Evolutionary conservation across 2,113 vertebrate species (phyloP).

Genomic region (Microtus ochrogaster): DNA sequence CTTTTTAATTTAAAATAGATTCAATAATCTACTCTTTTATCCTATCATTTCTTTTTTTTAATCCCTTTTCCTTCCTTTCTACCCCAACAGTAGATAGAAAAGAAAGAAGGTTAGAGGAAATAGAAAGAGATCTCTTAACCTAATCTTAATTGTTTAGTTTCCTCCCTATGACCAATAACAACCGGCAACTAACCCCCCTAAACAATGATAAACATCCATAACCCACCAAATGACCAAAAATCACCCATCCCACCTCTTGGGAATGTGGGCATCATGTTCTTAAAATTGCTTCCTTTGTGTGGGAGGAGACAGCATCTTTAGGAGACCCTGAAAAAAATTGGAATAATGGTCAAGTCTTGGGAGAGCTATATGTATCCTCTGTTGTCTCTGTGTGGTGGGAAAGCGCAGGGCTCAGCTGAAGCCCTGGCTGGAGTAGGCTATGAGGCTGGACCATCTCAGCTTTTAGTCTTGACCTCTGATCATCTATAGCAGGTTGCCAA

Average conservation of each 20-base stretch:
- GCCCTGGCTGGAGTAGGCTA: too few species aligned
- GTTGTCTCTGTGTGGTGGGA: too few species aligned
- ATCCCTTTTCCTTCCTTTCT: background rate
- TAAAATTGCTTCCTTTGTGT: background rate
- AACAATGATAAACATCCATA: background rate
- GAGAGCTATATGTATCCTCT: too few species aligned
- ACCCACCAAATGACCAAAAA: background rate
- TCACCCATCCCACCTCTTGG: background rate
- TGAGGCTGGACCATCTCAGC: too few species aligned
- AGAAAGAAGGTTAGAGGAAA: background rate
- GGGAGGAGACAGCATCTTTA: too few species aligned
- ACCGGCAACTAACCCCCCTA: background rate
- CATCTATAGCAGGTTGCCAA: background rate
- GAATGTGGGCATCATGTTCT: background rate
- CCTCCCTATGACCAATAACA: background rate
- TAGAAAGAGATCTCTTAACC: background rate
- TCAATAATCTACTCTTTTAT: background rate
- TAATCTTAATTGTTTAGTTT: background rate
- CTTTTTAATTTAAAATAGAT: background rate
- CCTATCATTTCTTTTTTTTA: background rate
- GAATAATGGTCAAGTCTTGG: background rate
- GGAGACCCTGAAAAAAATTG: background rate
- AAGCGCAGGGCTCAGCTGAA: too few species aligned
- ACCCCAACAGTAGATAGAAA: background rate
- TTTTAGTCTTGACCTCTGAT: background rate